These are phyloP conservation scores for Motacilla tschutschensis DNA, from an alignment of 2,113 vertebrate genomes.

Conservation along the genomic window DNA sequence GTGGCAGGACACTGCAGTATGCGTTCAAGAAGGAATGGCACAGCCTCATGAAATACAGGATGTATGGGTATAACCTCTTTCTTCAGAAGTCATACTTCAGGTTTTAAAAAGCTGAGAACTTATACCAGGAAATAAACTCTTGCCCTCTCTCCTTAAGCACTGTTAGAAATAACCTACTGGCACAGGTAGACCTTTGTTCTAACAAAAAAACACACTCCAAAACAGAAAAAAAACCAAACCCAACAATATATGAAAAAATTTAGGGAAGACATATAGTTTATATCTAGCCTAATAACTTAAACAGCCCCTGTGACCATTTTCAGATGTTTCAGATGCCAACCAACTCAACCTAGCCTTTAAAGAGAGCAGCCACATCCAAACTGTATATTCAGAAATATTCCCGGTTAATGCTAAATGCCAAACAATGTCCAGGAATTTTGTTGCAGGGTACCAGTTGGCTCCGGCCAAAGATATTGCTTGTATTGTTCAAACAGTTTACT, in stretches of 20 bases:
- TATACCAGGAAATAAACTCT: neutral
- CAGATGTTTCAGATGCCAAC: neutral
- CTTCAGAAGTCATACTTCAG: neutral
- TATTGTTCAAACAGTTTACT: neutral
- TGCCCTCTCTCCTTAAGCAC: neutral
- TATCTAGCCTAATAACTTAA: neutral
- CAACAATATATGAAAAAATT: neutral
- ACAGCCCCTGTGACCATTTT: neutral
- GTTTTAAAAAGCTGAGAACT: neutral
- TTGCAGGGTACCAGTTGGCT: neutral
- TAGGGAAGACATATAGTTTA: neutral
- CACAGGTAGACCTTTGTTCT: neutral
- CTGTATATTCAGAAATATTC: neutral
- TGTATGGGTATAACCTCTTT: neutral
- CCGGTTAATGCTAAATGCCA: neutral
- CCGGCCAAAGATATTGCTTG: neutral
- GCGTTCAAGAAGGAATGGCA: neutral
- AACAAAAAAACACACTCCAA: neutral
- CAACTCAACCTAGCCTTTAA: neutral
- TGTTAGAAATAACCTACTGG: neutral
- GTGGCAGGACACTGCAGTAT: neutral
- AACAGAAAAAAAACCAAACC: too few species aligned
- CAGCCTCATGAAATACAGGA: neutral
- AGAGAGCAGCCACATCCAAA: neutral
- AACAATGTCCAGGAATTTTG: neutral